Evolutionary conservation across 1,140 invertebrate genomes (phyloP).

Genomic region (Octopus bimaculoides): DNA sequence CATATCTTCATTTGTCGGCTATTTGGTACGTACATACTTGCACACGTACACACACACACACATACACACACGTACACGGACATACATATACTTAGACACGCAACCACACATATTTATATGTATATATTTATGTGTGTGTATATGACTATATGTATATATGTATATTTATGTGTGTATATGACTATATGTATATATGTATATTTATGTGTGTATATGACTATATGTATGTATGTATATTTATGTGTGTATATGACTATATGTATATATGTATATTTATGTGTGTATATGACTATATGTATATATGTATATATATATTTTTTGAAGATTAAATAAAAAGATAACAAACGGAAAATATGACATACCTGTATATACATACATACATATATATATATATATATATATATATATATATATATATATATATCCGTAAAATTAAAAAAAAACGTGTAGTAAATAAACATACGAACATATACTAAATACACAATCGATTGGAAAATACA

Average conservation of each 20-base stretch:
- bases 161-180: background rate
- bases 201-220: background rate
- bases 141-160: background rate
- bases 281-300: background rate
- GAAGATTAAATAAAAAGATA: background rate
- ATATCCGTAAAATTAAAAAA: background rate
- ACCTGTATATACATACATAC: background rate
- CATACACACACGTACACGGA: background rate
- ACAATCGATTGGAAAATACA: too few species aligned
- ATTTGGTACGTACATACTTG: too few species aligned
- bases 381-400: constrained; percentile 10
- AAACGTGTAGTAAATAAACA: too few species aligned
- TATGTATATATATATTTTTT: background rate
- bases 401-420: constrained; percentile 10
- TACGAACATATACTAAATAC: too few species aligned
- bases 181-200: background rate
- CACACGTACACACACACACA: background rate
- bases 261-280: background rate
- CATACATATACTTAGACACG: background rate
- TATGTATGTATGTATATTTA: background rate
- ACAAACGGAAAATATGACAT: background rate
- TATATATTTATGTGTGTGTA: background rate
- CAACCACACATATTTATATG: background rate
- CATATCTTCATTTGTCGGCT: too few species aligned
- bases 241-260: background rate